Conservation (phyloP, 1,140 invertebrate species). For the Ceratosolen solmsi region DNA sequence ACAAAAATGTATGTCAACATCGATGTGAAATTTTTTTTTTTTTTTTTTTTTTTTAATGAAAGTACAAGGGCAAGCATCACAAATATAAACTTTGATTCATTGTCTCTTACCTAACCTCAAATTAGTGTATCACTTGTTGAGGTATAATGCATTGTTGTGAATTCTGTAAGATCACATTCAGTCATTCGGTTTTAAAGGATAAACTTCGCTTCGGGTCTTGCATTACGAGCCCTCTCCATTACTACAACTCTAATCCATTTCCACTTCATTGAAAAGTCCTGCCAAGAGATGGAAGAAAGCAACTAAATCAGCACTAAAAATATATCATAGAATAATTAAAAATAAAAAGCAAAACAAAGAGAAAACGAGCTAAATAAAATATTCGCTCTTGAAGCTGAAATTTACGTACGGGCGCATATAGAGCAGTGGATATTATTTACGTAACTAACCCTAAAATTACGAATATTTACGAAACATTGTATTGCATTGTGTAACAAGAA, state of each 20-base stretch:
- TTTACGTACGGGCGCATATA: neutral
- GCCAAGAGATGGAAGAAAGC: neutral
- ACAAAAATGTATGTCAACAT: too few species aligned
- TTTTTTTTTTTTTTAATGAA: too few species aligned
- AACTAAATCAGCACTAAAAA: neutral
- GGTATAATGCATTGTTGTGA: constrained; percentile 13
- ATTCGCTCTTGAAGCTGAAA: neutral
- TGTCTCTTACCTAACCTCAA: constrained; percentile 48
- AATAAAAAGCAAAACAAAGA: neutral
- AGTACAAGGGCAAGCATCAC: constrained; percentile 1
- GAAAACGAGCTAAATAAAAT: neutral
- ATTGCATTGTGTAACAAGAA: neutral
- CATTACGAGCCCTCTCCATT: neutral
- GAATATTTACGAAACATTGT: neutral
- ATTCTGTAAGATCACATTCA: neutral
- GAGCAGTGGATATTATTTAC: constrained; percentile 11
- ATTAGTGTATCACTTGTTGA: constrained; percentile 27
- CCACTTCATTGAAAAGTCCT: neutral
- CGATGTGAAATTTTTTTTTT: too few species aligned
- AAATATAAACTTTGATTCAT: constrained; percentile 29
- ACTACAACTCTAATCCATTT: neutral
- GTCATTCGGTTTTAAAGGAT: neutral
- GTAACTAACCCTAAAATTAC: constrained; percentile 34
- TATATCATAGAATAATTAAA: neutral
- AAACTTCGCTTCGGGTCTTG: neutral